Evolutionary conservation across 2,797 vertebrate genomes (phyloP).

Genomic region (Hippoglossus hippoglossus): DNA sequence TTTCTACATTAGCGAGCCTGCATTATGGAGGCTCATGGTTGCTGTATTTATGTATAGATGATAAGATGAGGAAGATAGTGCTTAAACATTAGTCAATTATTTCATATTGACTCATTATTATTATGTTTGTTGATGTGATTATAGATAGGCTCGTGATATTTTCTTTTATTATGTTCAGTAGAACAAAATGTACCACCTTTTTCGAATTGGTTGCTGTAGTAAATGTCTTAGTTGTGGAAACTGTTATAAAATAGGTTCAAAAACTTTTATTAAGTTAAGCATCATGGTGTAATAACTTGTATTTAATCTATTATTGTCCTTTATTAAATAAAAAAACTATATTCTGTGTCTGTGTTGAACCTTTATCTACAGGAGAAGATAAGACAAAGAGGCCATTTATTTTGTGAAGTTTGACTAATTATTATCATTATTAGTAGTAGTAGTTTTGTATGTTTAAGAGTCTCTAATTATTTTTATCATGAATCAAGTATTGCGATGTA

Average conservation of each 20-base stretch:
- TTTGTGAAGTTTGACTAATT: background rate
- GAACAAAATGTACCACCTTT: constrained; percentile 55
- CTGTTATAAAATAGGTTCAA: constrained; percentile 58
- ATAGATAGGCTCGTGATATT: constrained; percentile 45
- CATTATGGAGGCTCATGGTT: constrained; percentile 49
- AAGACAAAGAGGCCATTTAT: background rate
- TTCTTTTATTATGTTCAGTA: constrained; percentile 64
- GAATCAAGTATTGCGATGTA: no score
- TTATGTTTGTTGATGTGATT: constrained; percentile 52
- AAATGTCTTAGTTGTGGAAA: constrained; percentile 65
- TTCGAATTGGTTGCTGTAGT: constrained; percentile 59
- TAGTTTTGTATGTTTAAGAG: background rate
- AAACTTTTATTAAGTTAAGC: constrained; percentile 72
- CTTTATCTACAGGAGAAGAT: constrained; percentile 14
- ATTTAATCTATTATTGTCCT: constrained; percentile 74
- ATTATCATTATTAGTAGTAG: background rate
- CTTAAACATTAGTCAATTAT: constrained; percentile 61
- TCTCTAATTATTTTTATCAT: no score
- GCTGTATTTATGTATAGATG: constrained; percentile 72
- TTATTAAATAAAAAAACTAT: constrained; percentile 69
- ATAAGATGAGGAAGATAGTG: constrained; percentile 56
- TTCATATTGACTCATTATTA: constrained; percentile 60
- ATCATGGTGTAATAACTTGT: constrained; percentile 68
- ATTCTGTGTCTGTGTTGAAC: constrained; percentile 41
- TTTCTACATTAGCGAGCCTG: constrained; percentile 60